phyloP scores from a whole-genome alignment of 2,113 vertebrate genomes.

The Drymodes brunneopygia region DNA sequence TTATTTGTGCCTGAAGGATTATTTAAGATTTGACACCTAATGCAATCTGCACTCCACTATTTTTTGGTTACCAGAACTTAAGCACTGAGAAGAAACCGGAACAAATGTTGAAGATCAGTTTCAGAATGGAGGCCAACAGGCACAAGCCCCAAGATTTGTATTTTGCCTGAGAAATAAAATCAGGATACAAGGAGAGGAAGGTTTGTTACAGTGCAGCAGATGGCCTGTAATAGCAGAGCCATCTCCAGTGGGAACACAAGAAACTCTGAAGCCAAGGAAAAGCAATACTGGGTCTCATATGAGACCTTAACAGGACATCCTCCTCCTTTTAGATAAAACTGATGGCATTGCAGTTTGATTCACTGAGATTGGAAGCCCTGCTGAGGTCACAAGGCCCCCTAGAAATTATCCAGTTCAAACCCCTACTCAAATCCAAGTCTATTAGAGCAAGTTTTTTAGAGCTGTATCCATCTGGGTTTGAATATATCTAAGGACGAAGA shows the following conservation, averaged over 20 bases:
- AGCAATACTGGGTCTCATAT: background rate
- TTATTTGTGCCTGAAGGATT: background rate
- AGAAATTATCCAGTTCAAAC: background rate
- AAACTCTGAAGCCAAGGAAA: background rate
- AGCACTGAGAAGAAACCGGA: background rate
- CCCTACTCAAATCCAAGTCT: background rate
- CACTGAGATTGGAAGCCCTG: background rate
- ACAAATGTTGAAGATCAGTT: background rate
- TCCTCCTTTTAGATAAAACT: background rate
- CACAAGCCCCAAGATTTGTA: background rate
- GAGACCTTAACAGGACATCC: background rate
- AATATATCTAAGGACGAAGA: background rate
- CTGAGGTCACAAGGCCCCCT: background rate
- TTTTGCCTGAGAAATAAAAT: conserved; percentile 2
- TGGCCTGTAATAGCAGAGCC: background rate
- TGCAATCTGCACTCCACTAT: background rate
- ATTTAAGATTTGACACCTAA: background rate
- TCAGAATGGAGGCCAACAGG: background rate
- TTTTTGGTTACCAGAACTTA: background rate
- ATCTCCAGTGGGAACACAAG: background rate
- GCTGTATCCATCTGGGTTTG: background rate
- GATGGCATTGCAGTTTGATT: background rate
- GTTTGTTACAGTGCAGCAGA: background rate
- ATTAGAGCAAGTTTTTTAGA: background rate
- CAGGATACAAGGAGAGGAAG: background rate